These are phyloP conservation scores for Galbula dea DNA, from an alignment of 2,113 vertebrate species.

Conservation along the genomic window DNA sequence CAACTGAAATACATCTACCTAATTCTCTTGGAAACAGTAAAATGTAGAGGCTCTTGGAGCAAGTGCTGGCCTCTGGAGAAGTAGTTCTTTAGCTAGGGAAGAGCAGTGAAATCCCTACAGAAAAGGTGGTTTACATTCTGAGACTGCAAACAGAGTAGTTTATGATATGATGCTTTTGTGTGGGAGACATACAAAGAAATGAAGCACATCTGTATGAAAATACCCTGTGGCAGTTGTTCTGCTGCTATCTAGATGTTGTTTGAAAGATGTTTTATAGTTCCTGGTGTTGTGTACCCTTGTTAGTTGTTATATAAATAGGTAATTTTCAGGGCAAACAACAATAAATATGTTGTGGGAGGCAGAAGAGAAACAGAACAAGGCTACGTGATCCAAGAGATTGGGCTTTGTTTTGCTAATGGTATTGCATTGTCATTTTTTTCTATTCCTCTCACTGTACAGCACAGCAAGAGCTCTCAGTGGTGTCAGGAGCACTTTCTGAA, in stretches of 20 bases:
- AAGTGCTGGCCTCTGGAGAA: background rate
- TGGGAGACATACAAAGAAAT: background rate
- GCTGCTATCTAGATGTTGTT: background rate
- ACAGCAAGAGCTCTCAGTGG: slow-evolving; percentile 96
- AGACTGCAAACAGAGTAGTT: background rate
- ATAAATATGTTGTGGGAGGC: background rate
- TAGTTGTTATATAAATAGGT: background rate
- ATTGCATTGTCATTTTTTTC: background rate
- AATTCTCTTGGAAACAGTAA: background rate
- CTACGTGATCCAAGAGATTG: background rate
- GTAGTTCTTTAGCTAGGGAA: background rate
- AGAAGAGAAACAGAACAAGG: background rate
- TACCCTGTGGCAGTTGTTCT: background rate
- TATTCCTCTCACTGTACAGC: slow-evolving; percentile 68
- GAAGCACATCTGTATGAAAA: background rate
- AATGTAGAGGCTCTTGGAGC: background rate
- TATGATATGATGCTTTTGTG: background rate
- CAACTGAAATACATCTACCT: background rate
- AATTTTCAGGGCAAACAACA: background rate
- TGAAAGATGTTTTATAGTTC: background rate
- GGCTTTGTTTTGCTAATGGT: background rate
- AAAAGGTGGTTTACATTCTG: background rate
- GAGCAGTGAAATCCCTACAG: background rate
- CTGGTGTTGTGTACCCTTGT: background rate
- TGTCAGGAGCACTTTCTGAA: slow-evolving; percentile 97